Evolutionary conservation across 2,797 vertebrate species (phyloP).

Genomic region (Syngnathus rostellatus): DNA sequence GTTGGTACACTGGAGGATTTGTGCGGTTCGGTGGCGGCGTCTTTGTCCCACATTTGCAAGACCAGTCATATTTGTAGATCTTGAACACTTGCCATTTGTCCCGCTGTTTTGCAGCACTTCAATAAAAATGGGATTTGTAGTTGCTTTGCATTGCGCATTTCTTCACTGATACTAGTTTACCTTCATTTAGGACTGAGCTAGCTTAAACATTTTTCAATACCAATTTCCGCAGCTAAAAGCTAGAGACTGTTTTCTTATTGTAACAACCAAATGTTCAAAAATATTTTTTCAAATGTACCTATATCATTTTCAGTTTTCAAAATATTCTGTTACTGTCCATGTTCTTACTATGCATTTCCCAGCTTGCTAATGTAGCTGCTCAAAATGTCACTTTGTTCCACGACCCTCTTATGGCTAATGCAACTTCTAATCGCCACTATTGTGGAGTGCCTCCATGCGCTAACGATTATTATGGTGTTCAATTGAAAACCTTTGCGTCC

Average conservation of each 20-base stretch:
- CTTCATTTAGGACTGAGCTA: no score
- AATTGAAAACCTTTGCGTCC: slow-evolving; percentile 69
- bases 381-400: slow-evolving; percentile 42
- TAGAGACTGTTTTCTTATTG: no score
- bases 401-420: slow-evolving; percentile 59
- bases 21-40: slow-evolving; percentile 15
- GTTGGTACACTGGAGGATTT: slow-evolving; percentile 30
- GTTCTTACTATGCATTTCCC: slow-evolving; percentile 40
- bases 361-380: slow-evolving; percentile 18
- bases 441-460: slow-evolving; percentile 56
- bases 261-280: no score
- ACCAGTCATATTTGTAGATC: slow-evolving; percentile 38
- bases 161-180: slow-evolving; percentile 9
- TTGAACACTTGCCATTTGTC: slow-evolving; percentile 40
- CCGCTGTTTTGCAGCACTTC: slow-evolving; percentile 66
- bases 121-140: slow-evolving; percentile 65
- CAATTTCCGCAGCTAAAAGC: no score
- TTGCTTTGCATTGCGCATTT: slow-evolving; percentile 46
- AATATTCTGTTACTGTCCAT: not conserved
- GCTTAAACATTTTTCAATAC: no score
- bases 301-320: no score
- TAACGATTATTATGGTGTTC: slow-evolving; percentile 71
- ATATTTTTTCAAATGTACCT: no score
- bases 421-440: slow-evolving; percentile 66
- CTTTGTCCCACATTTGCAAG: slow-evolving; percentile 34